Conservation (phyloP, 37 sponge, comb jelly and placozoan genomes). For the Haliclona indistincta region DNA sequence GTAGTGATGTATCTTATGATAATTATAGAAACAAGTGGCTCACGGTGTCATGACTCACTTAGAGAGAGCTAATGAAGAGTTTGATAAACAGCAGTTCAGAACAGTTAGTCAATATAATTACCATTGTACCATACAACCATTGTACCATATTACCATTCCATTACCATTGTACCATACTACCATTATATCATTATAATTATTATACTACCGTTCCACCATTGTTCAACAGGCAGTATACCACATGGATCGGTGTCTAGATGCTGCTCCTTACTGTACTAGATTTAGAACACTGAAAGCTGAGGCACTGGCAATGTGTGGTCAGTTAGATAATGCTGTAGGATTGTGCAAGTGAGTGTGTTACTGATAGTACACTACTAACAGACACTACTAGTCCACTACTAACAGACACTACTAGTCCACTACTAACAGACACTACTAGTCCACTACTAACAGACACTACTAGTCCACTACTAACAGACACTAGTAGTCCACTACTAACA, state of each 20-base stretch:
- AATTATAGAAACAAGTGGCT: conserved; percentile 14
- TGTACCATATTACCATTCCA: neutral
- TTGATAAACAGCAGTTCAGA: conserved; percentile 30
- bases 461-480: neutral
- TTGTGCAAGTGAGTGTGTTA: conserved; percentile 63
- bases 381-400: neutral
- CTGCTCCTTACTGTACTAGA: conserved; percentile 41
- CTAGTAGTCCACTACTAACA: neutral
- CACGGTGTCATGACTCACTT: neutral
- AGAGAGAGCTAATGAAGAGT: conserved; percentile 1
- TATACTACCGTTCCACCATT: neutral
- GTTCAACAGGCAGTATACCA: conserved; percentile 37
- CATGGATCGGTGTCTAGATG: conserved; percentile 39
- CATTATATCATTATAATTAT: neutral
- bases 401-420: neutral
- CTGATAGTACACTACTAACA: neutral
- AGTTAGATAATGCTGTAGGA: conserved; percentile 42
- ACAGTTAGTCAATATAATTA: conserved; percentile 11
- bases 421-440: neutral
- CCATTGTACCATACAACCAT: neutral
- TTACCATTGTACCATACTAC: neutral
- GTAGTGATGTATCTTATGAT: neutral
- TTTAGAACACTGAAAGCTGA: conserved; percentile 55
- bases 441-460: neutral
- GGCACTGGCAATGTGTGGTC: conserved; percentile 35